Percentiles rank a stretch among this genome's conserved stretches.
Evolutionary conservation across 2,113 vertebrate species (phyloP).

Genomic region (Dunckerocampus dactyliophorus): DNA sequence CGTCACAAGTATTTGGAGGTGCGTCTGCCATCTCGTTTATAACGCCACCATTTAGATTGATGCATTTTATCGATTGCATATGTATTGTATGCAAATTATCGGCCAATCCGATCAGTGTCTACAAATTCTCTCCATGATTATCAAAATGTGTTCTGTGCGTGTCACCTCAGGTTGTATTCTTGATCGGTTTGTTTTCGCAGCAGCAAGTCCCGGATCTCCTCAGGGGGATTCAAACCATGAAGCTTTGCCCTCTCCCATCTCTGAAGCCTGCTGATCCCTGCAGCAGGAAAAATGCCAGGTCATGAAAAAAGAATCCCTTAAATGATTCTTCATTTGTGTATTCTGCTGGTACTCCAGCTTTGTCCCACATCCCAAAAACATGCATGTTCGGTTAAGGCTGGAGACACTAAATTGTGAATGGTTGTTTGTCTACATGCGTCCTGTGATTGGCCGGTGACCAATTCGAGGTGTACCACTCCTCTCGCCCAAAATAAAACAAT

Average conservation of each 20-base stretch:
- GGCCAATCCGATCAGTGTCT: too few relatives aligned
- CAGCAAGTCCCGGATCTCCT: constrained; percentile 71
- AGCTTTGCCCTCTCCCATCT: constrained; percentile 82
- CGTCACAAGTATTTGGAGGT: too few relatives aligned
- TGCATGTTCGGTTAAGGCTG: not conserved
- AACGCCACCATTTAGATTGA: too few relatives aligned
- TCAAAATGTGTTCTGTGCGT: not conserved
- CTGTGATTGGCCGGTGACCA: not conserved
- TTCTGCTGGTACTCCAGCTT: too few relatives aligned
- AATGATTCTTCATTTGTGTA: not conserved
- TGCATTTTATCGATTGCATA: too few relatives aligned
- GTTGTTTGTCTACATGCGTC: too few relatives aligned
- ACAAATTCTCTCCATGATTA: too few relatives aligned
- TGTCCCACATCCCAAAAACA: not conserved
- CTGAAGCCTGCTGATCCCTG: constrained; percentile 83
- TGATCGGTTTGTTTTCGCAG: constrained; percentile 27
- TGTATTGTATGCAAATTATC: too few relatives aligned
- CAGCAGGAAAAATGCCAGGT: not conserved
- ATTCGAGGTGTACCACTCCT: not conserved
- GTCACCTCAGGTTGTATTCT: constrained; percentile 38
- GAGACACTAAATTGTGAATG: not conserved
- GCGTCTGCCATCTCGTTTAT: too few relatives aligned
- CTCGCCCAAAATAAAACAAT: not conserved
- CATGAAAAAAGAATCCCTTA: not conserved
- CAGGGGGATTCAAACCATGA: constrained; percentile 78